Evolutionary conservation across 64 coral and sea anemone species (phyloP).

Genomic region (Platygyra sinensis): DNA sequence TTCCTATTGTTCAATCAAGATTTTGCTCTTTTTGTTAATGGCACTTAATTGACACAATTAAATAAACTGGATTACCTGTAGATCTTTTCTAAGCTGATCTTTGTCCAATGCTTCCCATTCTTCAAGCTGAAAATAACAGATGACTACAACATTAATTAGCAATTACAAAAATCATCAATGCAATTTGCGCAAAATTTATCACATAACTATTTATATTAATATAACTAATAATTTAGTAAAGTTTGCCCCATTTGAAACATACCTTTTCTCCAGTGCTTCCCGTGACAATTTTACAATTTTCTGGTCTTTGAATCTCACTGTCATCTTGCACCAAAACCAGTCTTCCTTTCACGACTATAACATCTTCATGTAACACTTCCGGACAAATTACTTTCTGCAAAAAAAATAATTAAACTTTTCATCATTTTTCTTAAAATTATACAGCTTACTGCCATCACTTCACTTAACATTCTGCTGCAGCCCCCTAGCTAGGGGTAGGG

Average conservation of each 20-base stretch:
- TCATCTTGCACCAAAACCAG: constrained; percentile 76
- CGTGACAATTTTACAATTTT: constrained; percentile 25
- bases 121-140: constrained; percentile 69
- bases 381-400: constrained; percentile 84
- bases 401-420: background rate
- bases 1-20: too few species aligned
- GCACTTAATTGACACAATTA: background rate
- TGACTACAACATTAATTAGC: background rate
- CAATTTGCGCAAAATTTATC: too few species aligned
- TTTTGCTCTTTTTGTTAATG: too few species aligned
- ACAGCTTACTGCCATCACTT: too few species aligned
- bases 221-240: background rate
- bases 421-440: too few species aligned
- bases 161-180: too few species aligned
- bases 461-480: too few species aligned
- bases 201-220: too few species aligned
- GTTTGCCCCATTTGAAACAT: background rate
- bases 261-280: constrained; percentile 38
- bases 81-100: constrained; percentile 70
- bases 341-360: constrained; percentile 89
- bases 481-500: too few species aligned
- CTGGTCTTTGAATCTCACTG: constrained; percentile 33
- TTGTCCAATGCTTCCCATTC: constrained; percentile 83
- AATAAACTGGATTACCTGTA: constrained; percentile 61
- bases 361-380: constrained; percentile 94